These are phyloP conservation scores for Apamea crenata DNA, from an alignment of 2,888 invertebrate species.

Conservation along the genomic window DNA sequence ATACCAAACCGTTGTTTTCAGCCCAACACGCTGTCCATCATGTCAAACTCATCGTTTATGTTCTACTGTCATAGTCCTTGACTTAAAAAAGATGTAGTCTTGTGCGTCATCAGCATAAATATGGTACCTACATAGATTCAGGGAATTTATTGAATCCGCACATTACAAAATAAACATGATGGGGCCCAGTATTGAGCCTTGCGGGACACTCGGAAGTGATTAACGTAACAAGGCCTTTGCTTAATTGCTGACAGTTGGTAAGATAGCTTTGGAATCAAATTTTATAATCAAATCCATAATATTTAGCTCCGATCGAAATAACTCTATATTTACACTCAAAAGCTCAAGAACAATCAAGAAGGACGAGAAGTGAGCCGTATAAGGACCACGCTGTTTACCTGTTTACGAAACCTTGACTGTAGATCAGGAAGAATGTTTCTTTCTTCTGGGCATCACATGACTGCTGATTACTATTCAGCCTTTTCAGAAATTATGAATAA, in stretches of 20 bases:
- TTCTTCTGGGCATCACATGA: background rate
- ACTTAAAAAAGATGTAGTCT: background rate
- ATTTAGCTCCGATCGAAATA: background rate
- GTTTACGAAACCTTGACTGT: background rate
- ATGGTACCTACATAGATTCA: background rate
- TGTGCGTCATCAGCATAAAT: slow-evolving; percentile 2
- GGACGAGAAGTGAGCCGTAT: background rate
- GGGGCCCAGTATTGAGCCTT: background rate
- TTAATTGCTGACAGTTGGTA: background rate
- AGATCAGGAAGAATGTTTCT: background rate
- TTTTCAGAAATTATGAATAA: background rate
- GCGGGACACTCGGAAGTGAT: background rate
- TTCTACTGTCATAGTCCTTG: background rate
- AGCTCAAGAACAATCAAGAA: background rate
- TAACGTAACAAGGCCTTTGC: background rate
- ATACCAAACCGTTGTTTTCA: background rate
- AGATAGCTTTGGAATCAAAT: slow-evolving; percentile 3
- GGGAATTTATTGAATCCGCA: background rate
- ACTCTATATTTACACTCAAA: background rate
- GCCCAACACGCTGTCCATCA: background rate
- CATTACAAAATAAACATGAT: slow-evolving; percentile 5
- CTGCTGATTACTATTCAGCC: background rate
- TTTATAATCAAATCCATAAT: slow-evolving; percentile 1
- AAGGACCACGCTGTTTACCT: background rate
- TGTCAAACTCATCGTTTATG: background rate